A percentile compares a stretch with the other conserved stretches of the same genome.
These are phyloP conservation scores for Oncorhynchus clarkii DNA, from an alignment of 2,113 vertebrate genomes.

Conservation along the genomic window DNA sequence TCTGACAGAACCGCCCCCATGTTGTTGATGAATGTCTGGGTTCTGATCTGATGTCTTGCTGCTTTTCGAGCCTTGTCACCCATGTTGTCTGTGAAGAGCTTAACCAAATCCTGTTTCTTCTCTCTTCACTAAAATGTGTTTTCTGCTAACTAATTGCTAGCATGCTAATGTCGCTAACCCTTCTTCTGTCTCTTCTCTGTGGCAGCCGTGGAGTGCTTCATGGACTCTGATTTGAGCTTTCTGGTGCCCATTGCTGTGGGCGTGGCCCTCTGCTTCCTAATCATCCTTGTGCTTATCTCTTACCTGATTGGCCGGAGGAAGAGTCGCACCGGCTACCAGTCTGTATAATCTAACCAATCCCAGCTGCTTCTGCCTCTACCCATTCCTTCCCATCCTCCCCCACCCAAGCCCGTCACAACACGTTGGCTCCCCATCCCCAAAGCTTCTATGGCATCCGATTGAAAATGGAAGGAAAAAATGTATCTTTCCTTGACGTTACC, in stretches of 20 bases:
- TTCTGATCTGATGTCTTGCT: conserved; percentile 6
- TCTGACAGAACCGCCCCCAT: no score
- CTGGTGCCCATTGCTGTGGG: conserved; percentile 94
- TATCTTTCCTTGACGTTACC: conserved; percentile 17
- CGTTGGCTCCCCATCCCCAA: conserved; percentile 9
- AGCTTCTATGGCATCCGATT: conserved; percentile 6
- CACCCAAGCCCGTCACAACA: background rate
- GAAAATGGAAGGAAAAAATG: no score
- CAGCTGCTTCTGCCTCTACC: conserved; percentile 18
- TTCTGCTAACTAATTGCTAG: conserved; percentile 3
- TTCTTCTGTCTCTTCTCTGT: conserved; percentile 44
- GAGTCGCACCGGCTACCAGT: conserved; percentile 92
- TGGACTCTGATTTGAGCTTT: conserved; percentile 97
- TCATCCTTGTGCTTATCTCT: conserved; percentile 94
- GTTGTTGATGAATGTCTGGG: background rate
- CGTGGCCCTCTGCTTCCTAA: conserved; percentile 89
- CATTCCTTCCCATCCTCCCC: background rate
- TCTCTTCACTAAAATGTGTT: background rate
- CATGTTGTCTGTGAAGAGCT: conserved; percentile 10
- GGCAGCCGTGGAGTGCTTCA: conserved; percentile 95
- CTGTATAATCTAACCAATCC: conserved; percentile 75
- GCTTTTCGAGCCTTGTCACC: background rate
- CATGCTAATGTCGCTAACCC: conserved; percentile 34
- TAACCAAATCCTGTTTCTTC: background rate
- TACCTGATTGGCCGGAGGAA: conserved; percentile 94